Conservation (phyloP, 2,113 vertebrate genomes). For the Sclerurus mexicanus region DNA sequence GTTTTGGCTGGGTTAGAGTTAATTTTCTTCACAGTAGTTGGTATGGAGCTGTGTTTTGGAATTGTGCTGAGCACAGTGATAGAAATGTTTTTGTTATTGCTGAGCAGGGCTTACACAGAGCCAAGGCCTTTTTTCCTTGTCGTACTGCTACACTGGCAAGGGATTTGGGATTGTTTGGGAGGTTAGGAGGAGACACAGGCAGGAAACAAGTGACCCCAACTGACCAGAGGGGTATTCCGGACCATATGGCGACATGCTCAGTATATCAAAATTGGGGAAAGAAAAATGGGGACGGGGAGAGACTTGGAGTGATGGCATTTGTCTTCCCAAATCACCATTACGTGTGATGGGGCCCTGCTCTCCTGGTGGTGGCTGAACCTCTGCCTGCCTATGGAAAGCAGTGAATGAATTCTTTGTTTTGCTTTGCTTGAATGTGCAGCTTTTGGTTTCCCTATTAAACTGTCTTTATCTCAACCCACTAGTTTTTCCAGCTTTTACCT, state of each 20-base stretch:
- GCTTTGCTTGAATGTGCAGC: neutral
- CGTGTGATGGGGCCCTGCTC: neutral
- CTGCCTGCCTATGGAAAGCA: neutral
- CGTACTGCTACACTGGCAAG: accelerated
- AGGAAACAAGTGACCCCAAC: neutral
- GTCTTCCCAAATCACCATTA: neutral
- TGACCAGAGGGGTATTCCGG: neutral
- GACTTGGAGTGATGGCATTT: neutral
- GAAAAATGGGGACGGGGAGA: neutral
- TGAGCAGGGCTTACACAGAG: neutral
- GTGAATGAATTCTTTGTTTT: neutral
- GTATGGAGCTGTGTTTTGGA: neutral
- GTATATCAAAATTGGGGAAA: neutral
- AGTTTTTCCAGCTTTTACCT: neutral
- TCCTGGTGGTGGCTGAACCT: neutral
- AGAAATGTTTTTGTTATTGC: neutral
- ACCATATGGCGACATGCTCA: accelerated
- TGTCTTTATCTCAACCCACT: neutral
- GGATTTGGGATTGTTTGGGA: neutral
- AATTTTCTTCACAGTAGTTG: neutral
- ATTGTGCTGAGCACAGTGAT: neutral
- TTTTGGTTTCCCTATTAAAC: neutral
- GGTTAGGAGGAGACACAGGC: accelerated
- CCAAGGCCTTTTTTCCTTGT: neutral
- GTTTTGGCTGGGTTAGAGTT: neutral